Percentiles rank a stretch among this genome's conserved stretches.
Evolutionary conservation across 2,797 vertebrate species (phyloP).

Genomic region (Coendou prehensilis): DNA sequence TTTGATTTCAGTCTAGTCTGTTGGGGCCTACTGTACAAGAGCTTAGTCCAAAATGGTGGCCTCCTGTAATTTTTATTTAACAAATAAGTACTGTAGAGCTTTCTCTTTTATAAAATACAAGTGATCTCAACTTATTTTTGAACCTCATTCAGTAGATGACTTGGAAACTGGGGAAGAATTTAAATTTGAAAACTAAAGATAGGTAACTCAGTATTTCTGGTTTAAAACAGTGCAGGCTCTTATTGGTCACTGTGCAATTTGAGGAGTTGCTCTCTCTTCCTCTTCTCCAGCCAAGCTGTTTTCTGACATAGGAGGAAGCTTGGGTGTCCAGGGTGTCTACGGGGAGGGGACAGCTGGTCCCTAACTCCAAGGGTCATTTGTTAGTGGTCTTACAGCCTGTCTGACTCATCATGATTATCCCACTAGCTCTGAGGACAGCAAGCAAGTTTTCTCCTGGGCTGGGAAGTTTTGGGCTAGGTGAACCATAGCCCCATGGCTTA

Average conservation of each 20-base stretch:
- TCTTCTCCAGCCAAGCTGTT: not conserved
- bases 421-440: not conserved
- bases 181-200: conserved; percentile 32
- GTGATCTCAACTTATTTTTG: conserved; percentile 9
- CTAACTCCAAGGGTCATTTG: not conserved
- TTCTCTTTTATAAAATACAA: not conserved
- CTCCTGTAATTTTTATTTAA: not conserved
- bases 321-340: not conserved
- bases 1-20: not conserved
- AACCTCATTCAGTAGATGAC: not conserved
- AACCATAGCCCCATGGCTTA: not conserved
- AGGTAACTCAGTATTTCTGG: not conserved
- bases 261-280: not conserved
- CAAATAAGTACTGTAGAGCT: not conserved
- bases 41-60: not conserved
- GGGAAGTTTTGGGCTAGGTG: not conserved
- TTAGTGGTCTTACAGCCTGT: not conserved
- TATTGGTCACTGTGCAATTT: conserved; percentile 13
- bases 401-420: not conserved
- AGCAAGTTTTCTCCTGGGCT: not conserved
- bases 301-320: not conserved
- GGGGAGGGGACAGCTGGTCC: not conserved
- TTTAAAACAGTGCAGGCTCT: conserved; percentile 9
- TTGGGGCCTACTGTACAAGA: not conserved
- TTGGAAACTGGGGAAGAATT: not conserved